phyloP scores from a whole-genome alignment of 1,140 invertebrate species.

The Lepidotrigona ventralis region DNA sequence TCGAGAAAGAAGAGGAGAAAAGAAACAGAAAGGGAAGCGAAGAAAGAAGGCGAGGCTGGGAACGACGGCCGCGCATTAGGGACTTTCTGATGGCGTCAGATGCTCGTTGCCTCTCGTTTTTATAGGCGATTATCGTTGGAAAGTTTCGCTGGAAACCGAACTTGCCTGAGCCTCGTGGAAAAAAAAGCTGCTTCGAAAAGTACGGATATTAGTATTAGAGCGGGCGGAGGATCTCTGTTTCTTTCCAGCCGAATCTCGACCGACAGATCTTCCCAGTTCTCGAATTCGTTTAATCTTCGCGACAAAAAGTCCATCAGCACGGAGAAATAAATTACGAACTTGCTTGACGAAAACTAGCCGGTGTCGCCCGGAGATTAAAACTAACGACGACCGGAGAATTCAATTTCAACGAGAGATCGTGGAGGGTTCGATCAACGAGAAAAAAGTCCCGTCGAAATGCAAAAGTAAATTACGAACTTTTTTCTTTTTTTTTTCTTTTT shows the following conservation, averaged over 20 bases:
- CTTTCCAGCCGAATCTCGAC: neutral
- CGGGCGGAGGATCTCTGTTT: neutral
- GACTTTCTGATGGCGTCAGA: slow-evolving; percentile 62
- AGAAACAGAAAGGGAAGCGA: slow-evolving; percentile 1
- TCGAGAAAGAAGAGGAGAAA: slow-evolving; percentile 23
- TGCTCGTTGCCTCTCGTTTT: slow-evolving; percentile 53
- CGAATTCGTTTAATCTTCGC: neutral
- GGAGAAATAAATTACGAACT: neutral
- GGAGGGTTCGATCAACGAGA: no score
- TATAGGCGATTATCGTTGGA: slow-evolving; percentile 59
- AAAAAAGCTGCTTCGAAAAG: neutral
- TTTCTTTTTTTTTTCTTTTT: no score
- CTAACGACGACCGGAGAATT: no score
- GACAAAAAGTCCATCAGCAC: neutral
- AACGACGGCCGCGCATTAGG: slow-evolving; percentile 44
- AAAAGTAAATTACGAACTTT: no score
- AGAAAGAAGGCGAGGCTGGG: slow-evolving; percentile 5
- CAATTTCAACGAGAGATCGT: no score
- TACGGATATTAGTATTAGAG: slow-evolving; percentile 8
- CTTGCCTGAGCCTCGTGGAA: no score
- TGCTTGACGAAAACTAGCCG: no score
- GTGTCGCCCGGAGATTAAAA: no score
- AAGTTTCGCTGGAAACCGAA: slow-evolving; percentile 44
- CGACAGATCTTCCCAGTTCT: neutral
- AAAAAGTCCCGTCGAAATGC: no score